Evolutionary conservation across 2,888 invertebrate genomes (phyloP).

Genomic region (Amphimallon solstitiale): DNA sequence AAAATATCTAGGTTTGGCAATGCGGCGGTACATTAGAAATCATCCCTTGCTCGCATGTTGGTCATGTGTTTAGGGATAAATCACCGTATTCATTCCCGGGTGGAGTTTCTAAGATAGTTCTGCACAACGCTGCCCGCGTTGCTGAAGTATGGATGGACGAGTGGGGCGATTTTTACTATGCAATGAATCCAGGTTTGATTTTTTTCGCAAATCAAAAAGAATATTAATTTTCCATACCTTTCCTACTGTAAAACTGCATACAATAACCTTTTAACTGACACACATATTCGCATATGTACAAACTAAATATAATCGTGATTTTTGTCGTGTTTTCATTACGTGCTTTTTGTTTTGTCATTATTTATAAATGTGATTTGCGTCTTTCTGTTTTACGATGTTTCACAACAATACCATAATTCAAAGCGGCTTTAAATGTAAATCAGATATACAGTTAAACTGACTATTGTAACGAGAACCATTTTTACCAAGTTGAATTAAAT

Average conservation of each 20-base stretch:
- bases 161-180: conserved; percentile 99
- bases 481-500: too few species aligned
- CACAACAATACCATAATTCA: too few species aligned
- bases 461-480: too few species aligned
- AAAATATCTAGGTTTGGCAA: conserved; percentile 84
- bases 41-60: conserved; percentile 95
- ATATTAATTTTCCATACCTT: conserved; percentile 7
- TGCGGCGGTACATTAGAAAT: conserved; percentile 96
- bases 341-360: neutral
- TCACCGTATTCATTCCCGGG: conserved; percentile 99
- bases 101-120: conserved; percentile 95
- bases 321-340: neutral
- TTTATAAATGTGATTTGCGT: too few species aligned
- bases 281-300: neutral
- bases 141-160: conserved; percentile 99
- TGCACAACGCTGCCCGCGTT: conserved; percentile 97
- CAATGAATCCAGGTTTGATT: conserved; percentile 72
- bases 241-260: conserved; percentile 11
- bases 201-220: conserved; percentile 10
- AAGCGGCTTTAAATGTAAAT: too few species aligned
- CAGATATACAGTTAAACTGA: too few species aligned
- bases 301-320: neutral
- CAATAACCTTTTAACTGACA: neutral
- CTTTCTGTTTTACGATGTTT: too few species aligned
- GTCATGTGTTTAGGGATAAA: conserved; percentile 97